phyloP scores from a whole-genome alignment of 2,888 invertebrate genomes.

The Monochamus alternatus region DNA sequence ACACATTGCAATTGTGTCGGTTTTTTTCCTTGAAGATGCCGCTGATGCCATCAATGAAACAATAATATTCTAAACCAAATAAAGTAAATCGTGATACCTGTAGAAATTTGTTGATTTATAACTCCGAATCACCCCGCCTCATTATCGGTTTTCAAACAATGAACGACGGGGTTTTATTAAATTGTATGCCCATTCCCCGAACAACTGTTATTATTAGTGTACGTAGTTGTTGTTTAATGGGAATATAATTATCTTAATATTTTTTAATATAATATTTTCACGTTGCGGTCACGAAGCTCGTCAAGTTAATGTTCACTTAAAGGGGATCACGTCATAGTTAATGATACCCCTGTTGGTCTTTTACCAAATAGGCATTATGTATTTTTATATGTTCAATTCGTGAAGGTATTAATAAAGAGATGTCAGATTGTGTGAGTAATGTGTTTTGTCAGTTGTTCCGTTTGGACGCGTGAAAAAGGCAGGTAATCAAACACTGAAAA shows the following conservation, averaged over 20 bases:
- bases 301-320: constrained; percentile 32
- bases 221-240: constrained; percentile 35
- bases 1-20: too few relatives aligned
- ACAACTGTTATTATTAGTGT: constrained; percentile 45
- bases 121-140: background rate
- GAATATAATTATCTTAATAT: constrained; percentile 43
- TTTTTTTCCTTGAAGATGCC: too few relatives aligned
- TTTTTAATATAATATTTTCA: constrained; percentile 43
- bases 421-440: background rate
- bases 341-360: background rate
- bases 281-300: constrained; percentile 41
- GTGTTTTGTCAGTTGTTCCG: too few relatives aligned
- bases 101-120: too few relatives aligned
- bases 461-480: too few relatives aligned
- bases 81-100: too few relatives aligned
- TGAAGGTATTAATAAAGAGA: background rate
- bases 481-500: too few relatives aligned
- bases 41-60: too few relatives aligned
- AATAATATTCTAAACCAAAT: too few relatives aligned
- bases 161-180: constrained; percentile 36
- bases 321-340: constrained; percentile 23
- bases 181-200: constrained; percentile 33
- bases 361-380: constrained; percentile 3
- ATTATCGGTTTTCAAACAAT: constrained; percentile 37
- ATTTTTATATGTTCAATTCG: constrained; percentile 1